Conservation (phyloP, 2,797 vertebrate species). For the Phaenicophaeus curvirostris region DNA sequence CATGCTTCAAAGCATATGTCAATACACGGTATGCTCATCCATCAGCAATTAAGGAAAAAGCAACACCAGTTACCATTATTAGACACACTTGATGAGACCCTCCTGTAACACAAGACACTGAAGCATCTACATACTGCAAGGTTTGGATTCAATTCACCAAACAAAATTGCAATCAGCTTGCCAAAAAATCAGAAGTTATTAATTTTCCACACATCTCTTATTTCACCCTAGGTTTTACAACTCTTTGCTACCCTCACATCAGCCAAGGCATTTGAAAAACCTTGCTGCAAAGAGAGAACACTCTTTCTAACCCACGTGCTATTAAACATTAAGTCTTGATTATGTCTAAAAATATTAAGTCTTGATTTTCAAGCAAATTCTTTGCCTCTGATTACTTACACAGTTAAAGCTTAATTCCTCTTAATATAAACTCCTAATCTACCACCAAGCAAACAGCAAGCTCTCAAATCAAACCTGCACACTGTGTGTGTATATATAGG, state of each 20-base stretch:
- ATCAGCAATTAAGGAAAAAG: neutral
- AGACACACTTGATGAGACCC: fast-evolving
- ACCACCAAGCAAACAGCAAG: neutral
- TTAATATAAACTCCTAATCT: neutral
- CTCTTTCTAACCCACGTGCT: neutral
- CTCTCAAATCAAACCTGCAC: neutral
- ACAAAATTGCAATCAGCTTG: neutral
- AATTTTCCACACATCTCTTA: neutral
- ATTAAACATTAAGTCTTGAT: neutral
- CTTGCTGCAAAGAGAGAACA: neutral
- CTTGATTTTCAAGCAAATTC: neutral
- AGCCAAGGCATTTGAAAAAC: neutral
- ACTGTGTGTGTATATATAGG: fast-evolving
- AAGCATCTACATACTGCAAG: neutral
- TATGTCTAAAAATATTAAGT: too few relatives aligned
- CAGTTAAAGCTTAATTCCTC: neutral
- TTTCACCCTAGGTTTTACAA: neutral
- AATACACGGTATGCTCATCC: neutral
- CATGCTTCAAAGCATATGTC: neutral
- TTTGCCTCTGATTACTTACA: neutral
- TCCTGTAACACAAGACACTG: neutral
- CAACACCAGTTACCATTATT: neutral
- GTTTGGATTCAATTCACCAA: neutral
- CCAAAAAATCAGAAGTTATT: neutral
- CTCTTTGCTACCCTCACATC: neutral